A percentile compares a stretch with the other conserved stretches of the same genome.
These are phyloP conservation scores for Masticophis lateralis DNA, from an alignment of 2,797 vertebrate genomes.

Conservation along the genomic window DNA sequence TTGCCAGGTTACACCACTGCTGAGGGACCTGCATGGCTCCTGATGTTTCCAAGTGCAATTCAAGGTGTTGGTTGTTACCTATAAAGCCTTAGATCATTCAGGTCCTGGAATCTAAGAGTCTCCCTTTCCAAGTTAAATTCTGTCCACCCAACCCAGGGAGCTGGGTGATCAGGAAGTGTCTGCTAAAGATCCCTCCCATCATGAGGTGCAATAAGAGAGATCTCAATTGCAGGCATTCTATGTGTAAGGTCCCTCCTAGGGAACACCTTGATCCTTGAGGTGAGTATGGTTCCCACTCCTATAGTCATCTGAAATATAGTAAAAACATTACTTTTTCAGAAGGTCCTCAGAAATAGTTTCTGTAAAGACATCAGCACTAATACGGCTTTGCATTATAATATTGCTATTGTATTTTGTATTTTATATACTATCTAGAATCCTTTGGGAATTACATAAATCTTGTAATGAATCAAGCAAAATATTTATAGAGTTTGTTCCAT, in stretches of 20 bases:
- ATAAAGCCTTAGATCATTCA: background rate
- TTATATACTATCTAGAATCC: background rate
- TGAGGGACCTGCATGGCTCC: background rate
- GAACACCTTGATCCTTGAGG: background rate
- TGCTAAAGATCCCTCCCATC: background rate
- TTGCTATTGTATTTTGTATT: background rate
- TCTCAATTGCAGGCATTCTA: background rate
- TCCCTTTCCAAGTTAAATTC: background rate
- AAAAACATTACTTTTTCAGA: background rate
- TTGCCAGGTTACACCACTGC: background rate
- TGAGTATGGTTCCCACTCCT: background rate
- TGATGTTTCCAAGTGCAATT: background rate
- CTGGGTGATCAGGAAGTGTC: background rate
- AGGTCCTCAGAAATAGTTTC: background rate
- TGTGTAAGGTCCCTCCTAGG: background rate
- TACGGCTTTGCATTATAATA: background rate
- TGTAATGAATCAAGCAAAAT: background rate
- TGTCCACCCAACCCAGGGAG: background rate
- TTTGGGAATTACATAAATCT: background rate
- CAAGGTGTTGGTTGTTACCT: background rate
- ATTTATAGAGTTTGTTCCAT: background rate
- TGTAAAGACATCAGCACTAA: background rate
- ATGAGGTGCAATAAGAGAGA: background rate
- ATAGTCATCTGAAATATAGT: background rate
- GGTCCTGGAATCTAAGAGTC: background rate